Evolutionary conservation across 2,797 vertebrate genomes (phyloP), one percentile per base, ranked within the genome.

Genomic region (Tamandua tetradactyla): DNA sequence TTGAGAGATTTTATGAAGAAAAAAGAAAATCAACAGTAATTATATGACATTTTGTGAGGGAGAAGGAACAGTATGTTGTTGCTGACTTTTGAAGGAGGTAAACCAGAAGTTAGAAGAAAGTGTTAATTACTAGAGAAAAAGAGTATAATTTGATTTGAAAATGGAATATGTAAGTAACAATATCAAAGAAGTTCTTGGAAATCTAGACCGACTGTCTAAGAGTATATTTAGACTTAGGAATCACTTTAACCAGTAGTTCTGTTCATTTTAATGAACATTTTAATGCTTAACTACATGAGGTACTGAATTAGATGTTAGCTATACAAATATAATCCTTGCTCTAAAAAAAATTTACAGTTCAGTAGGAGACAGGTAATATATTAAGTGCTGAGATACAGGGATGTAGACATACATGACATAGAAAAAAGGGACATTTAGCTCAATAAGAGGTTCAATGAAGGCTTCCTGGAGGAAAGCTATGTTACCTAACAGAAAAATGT

Each of bases 91-190:
- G 2, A 37, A 30, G 55, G 74, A 81, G 30, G 62, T 32, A 90
- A 92, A 93, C 44, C 76, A 35, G 87, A 92, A 95, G 47, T 89
- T 44, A 80, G n/a, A 25, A 88, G 37, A 17, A 5, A 47, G 20
- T 79, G 42, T 57, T 84, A 87, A 87, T 83, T 62, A 69, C 35
- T 69, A 62, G 3, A 90, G 23, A 47, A 78, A 75, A 8, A 22
- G 14, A 62, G 18, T 79, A 49, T 42, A 78, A 80, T 59, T 71
- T 84, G 25, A 64, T 87, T 85, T 84, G 30, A 35, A 92, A 90
- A 79, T 23, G 80, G 35, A 59, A 92, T 44, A 88, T 74, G 83
- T 75, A 91, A 86, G 22, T 47, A 87, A 95, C 75, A 93, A 93
- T 44, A 79, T 27, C 18, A 5, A 44, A 44, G 62, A 76, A 32